These are phyloP conservation scores for Arctia plantaginis DNA, from an alignment of 2,888 invertebrate species.

Conservation along the genomic window DNA sequence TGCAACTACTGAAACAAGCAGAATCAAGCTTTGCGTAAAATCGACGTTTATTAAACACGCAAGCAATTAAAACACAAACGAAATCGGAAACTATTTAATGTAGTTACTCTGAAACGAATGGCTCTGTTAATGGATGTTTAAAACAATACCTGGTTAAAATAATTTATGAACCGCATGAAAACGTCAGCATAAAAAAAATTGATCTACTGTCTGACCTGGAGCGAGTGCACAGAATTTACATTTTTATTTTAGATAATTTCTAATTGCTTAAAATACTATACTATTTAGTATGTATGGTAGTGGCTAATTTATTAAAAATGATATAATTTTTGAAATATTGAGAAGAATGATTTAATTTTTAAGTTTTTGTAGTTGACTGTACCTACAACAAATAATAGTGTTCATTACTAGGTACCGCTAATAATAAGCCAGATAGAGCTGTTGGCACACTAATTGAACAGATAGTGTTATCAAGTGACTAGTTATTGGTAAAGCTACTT, in stretches of 20 bases:
- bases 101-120: slow-evolving; percentile 44
- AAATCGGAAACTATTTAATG: slow-evolving; percentile 62
- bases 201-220: slow-evolving; percentile 31
- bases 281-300: background rate
- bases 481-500: slow-evolving; percentile 50
- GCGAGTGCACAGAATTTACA: slow-evolving; percentile 25
- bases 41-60: slow-evolving; percentile 58
- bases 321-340: background rate
- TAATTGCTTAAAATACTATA: background rate
- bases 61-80: slow-evolving; percentile 60
- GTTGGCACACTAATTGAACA: slow-evolving; percentile 78
- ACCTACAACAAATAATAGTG: slow-evolving; percentile 52
- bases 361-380: slow-evolving; percentile 47
- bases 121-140: slow-evolving; percentile 46
- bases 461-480: slow-evolving; percentile 77
- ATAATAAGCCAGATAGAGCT: slow-evolving; percentile 76
- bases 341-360: background rate
- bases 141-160: slow-evolving; percentile 44
- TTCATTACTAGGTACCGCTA: slow-evolving; percentile 62
- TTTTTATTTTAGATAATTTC: background rate
- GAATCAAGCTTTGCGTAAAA: slow-evolving; percentile 54
- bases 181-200: slow-evolving; percentile 30
- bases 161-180: slow-evolving; percentile 29
- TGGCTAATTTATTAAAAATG: background rate
- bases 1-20: slow-evolving; percentile 46